Evolutionary conservation across 2,888 invertebrate species (phyloP), one percentile per base, ranked within the genome.

Genomic region (Limulus polyphemus): DNA sequence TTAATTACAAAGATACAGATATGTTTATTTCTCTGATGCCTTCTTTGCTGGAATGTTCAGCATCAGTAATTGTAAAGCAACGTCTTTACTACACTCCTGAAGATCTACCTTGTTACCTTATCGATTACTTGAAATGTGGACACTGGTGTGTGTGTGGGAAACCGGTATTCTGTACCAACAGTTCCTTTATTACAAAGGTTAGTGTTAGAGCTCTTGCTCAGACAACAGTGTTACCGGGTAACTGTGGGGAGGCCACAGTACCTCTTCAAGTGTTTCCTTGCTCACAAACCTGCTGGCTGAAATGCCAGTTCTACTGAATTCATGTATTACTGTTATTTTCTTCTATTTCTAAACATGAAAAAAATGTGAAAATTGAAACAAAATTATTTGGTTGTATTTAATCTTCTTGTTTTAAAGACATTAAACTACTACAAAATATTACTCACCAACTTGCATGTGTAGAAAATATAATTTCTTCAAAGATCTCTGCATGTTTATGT

Each of bases 221-320:
- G 16, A 64, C 64, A 49, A 62, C 62, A 46, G 64, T 64, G 14
- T 64, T 62, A 50, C 62, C 62, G 47, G 62, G 62, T 48, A 64
- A 64, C n/a, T 60, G 60, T 48, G 60, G 64, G 50, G 62, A 62
- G 14, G 62, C 62, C 52, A 64, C 62, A 62, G 64, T 64, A 16
- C 64, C 64, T 47, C 59, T 64, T 0, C 60, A 64, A 58, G 64
- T 64, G 2, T 64, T 62, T 60, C 62, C 62, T 52, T 64, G 64
- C 52, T 64, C 64, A 62, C 55, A 57, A 47, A 64, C 62, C 55
- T 64, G 64, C 49, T 64, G 64, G 64, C 55, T 55, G 32, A 64
- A 64, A 62, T 64, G 32, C 3, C 32, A 32, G 32, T 32, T 32
- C 32, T 32, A 32, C 32, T 32, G 32, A 32, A 7, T 32, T 32